Base-by-base conservation (phyloP, 2,888 invertebrate species). In the Meta bourneti region DNA sequence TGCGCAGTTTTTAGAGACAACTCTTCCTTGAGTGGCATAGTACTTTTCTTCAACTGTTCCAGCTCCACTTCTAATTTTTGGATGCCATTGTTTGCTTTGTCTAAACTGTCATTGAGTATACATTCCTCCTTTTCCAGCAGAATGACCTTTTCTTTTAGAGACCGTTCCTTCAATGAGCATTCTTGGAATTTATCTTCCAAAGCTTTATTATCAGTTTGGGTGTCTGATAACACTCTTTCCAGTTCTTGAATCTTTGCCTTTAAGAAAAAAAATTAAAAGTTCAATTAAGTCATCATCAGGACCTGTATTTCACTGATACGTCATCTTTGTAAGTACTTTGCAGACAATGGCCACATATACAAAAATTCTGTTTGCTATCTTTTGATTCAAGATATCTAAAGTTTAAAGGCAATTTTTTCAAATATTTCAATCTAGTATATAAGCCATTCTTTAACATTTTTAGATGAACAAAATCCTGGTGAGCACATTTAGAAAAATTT, bases 151-250 rank as follows among this genome's bases (percentile, higher is more conserved):
- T 51, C 51, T 78, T 77, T 20, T 6, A 61, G 9, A 6, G 69
- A 70, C 11, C 0, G 7, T 49, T 86, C 70, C 19, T 69, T 49
- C 19, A 19, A 7, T 6, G 78, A 61, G 48, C n/a, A 61, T 51
- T 70, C 71, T 8, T 69, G 20, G 13, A 75, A 9, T n/a, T 48
- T 7, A 77, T 75, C 75, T 85, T 54, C 54, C 48, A 85, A 61
- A 75, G 9, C 9, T 16, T 52, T n/a, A 61, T 16, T 13, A 34
- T 85, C 84, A 34, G 34, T 54, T 0, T 75, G n/a, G n/a, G 19
- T 13, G 7, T n/a, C 7, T 20, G 7, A 20, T 72, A 83, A 74
- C 11, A n/a, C 20, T 19, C 20, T 11, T 72, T 83, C 54, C 51
- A 83, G 20, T 16, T 82, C n/a, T 16, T 71, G 7, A 13, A 82